Conservation (phyloP, 2,797 vertebrate genomes). For the Steatocranus sp. region DNA sequence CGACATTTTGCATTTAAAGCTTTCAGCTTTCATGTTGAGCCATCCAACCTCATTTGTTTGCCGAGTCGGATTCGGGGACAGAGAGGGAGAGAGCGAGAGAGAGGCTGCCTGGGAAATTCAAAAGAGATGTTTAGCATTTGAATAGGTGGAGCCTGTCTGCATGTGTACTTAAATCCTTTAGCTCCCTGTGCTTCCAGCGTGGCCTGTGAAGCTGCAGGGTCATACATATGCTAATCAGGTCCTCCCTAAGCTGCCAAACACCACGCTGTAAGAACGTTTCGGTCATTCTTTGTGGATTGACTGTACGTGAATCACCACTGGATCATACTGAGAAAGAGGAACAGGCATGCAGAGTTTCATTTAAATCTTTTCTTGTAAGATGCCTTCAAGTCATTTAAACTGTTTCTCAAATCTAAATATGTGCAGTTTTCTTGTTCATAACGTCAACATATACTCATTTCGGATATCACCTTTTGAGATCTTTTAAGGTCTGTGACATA, state of each 20-base stretch:
- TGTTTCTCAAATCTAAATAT: not conserved
- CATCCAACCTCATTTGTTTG: conserved; percentile 64
- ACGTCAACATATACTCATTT: not conserved
- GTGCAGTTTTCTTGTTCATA: not conserved
- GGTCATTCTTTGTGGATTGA: conserved; percentile 22
- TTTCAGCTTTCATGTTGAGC: conserved; percentile 43
- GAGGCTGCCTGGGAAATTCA: conserved; percentile 66
- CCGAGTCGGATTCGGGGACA: conserved; percentile 44
- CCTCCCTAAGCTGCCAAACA: conserved; percentile 34
- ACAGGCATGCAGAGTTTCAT: not conserved
- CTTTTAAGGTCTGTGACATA: not conserved
- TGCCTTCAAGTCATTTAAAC: not conserved
- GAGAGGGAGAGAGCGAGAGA: conserved; percentile 29
- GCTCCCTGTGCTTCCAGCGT: conserved; percentile 57
- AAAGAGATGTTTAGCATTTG: conserved; percentile 72
- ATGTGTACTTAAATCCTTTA: conserved; percentile 60
- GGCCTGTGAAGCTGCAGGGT: conserved; percentile 47
- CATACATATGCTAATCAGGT: conserved; percentile 74
- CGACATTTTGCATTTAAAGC: conserved; percentile 36
- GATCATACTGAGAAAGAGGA: not conserved
- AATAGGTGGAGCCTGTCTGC: conserved; percentile 63
- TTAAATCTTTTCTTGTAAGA: not conserved
- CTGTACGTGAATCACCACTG: conserved; percentile 11
- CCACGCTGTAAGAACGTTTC: conserved; percentile 21
- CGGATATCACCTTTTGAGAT: not conserved